Base-by-base conservation (phyloP, 1,140 invertebrate species). In the Drosophila ananassae region DNA sequence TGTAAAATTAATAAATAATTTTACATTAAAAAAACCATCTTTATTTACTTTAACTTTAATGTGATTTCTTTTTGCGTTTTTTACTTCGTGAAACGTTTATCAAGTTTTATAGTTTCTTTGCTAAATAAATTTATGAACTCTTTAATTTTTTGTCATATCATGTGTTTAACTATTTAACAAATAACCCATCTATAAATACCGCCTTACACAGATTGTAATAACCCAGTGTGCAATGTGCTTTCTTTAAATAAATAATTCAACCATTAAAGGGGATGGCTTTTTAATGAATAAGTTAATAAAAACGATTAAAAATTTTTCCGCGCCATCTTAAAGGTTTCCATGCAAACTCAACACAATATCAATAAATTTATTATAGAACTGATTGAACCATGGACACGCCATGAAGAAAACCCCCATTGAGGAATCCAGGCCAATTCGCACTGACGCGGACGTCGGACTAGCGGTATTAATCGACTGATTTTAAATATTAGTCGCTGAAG, bases 401-500 rank as follows among this genome's bases (percentile, higher is more conserved):
- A 39, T 25, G 12, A 24, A 54, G 8, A 53, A 34, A 51, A 12
- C n/a, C n/a, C 34, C 34, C 48, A 52, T 25, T 47, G 52, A 51
- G 55, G 24, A 74, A 74, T 75, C 71, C 60, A 53, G 72, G 72
- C 72, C 72, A 74, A 64, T 39, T 57, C 57, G 64, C 67, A 54
- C 8, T 22, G 44, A 21, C 44, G 21, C 41, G 64, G 60, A 58
- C 72, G 51, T 34, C 39, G 47, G 47, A 32, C 71, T 75, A 75
- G 72, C 72, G 72, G 71, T 73, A 73, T 55, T 63, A 73, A 73
- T 55, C 58, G 58, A 44, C 37, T 61, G 13, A 46, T 53, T 66
- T 57, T 51, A 66, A 37, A 28, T 74, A 64, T 61, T 68, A 47
- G 62, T 41, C 61, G 64, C 68, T 82, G 82, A 87, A 87, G 82